Evolutionary conservation across 2,888 invertebrate genomes (phyloP).

Genomic region (Agrotis ipsilon): DNA sequence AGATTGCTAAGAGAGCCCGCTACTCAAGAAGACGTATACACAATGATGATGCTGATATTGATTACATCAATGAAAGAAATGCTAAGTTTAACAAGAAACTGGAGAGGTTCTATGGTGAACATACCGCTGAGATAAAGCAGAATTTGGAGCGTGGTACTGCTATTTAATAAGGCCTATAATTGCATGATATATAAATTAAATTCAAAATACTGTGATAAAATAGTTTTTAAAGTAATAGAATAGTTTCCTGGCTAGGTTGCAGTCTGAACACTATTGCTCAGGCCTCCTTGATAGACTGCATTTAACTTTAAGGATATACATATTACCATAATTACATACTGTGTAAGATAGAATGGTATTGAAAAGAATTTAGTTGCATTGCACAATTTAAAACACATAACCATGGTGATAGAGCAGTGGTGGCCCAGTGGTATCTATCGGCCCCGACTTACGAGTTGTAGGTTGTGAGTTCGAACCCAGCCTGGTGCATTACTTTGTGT

Average conservation of each 20-base stretch:
- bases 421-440: too few relatives aligned
- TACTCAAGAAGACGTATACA: conserved; percentile 98
- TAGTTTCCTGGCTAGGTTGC: conserved; percentile 2
- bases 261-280: neutral
- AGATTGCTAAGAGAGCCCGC: conserved; percentile 97
- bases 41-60: conserved; percentile 99
- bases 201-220: conserved; percentile 25
- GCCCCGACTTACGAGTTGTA: too few relatives aligned
- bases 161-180: conserved; percentile 90
- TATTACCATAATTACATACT: neutral
- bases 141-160: conserved; percentile 99
- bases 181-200: neutral
- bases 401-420: too few relatives aligned
- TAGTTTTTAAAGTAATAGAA: conserved; percentile 2
- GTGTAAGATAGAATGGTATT: neutral
- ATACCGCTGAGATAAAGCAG: conserved; percentile 99
- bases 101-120: conserved; percentile 98
- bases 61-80: conserved; percentile 99
- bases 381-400: too few relatives aligned
- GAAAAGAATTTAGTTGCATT: neutral
- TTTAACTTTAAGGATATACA: conserved; percentile 9
- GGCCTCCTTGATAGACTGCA: conserved; percentile 15
- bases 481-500: too few relatives aligned
- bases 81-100: conserved; percentile 99
- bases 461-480: too few relatives aligned